Evolutionary conservation across 1,140 invertebrate species (phyloP).

Genomic region (Bombus affinis): DNA sequence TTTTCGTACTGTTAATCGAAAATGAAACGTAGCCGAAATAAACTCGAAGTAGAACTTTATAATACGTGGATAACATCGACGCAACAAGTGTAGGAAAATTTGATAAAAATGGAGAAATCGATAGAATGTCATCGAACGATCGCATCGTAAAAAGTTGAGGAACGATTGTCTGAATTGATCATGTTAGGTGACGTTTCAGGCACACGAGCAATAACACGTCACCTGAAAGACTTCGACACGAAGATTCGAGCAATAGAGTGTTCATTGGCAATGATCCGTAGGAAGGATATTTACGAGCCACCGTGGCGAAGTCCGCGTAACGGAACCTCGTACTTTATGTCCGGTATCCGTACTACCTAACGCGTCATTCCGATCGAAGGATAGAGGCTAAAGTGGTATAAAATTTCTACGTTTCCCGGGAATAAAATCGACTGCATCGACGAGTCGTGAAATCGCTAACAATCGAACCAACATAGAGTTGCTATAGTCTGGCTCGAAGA

Average conservation of each 20-base stretch:
- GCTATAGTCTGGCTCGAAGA: neutral
- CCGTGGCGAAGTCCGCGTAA: neutral
- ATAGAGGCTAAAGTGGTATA: neutral
- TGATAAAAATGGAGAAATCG: too few relatives aligned
- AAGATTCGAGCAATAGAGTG: neutral
- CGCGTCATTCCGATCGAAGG: neutral
- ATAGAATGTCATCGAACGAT: neutral
- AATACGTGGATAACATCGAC: too few relatives aligned
- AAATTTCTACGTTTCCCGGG: neutral
- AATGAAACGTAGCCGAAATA: too few relatives aligned
- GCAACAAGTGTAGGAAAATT: neutral
- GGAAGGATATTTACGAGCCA: neutral
- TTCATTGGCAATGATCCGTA: neutral
- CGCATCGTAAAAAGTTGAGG: neutral
- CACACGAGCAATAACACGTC: neutral
- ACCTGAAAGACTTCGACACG: neutral
- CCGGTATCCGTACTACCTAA: constrained; percentile 23
- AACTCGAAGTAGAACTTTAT: neutral
- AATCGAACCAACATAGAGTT: neutral
- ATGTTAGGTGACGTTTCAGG: neutral
- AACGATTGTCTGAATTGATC: neutral
- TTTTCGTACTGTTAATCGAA: too few relatives aligned
- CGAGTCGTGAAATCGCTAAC: constrained; percentile 7
- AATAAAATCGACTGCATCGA: neutral
- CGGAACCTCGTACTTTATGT: constrained; percentile 27